A percentile compares a stretch with the other conserved stretches of the same genome.
Conservation (phyloP, 2,113 vertebrate species). For the Sebastes fasciatus region DNA sequence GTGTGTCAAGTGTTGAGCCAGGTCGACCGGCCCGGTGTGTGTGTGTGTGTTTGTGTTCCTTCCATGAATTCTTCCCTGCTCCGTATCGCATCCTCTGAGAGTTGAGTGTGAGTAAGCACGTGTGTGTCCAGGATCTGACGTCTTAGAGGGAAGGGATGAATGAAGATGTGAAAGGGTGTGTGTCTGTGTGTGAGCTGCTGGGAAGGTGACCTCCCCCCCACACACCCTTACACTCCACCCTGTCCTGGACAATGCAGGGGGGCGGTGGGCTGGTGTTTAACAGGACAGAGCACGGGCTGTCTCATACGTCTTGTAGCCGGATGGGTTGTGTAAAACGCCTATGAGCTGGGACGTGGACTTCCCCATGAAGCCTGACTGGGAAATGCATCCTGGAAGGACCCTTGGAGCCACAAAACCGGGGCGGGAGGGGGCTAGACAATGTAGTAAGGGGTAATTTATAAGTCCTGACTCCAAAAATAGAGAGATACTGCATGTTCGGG, state of each 20-base stretch:
- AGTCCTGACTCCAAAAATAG: conserved; percentile 30
- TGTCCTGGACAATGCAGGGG: conserved; percentile 64
- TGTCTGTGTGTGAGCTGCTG: conserved; percentile 12
- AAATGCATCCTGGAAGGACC: conserved; percentile 54
- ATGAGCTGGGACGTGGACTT: conserved; percentile 31
- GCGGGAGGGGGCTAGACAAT: not conserved
- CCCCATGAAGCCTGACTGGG: conserved; percentile 33
- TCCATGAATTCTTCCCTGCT: conserved; percentile 79
- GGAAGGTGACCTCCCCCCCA: conserved; percentile 20
- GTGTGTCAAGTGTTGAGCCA: not conserved
- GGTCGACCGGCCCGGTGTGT: not conserved
- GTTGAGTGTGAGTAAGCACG: conserved; percentile 52
- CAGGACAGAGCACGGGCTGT: conserved; percentile 23
- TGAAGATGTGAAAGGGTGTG: conserved; percentile 28
- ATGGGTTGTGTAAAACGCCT: conserved; percentile 55
- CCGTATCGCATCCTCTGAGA: conserved; percentile 51
- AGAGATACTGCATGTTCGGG: not conserved
- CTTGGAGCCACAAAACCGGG: conserved; percentile 1
- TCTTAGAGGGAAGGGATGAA: conserved; percentile 42
- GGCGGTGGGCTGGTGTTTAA: conserved; percentile 16
- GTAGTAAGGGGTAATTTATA: not conserved
- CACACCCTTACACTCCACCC: conserved; percentile 33
- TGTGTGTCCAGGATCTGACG: conserved; percentile 50
- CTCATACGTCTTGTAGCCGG: conserved; percentile 59
- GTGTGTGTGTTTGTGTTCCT: conserved; percentile 64